A percentile compares a stretch with the other conserved stretches of the same genome.
These are phyloP conservation scores for Stegostoma tigrinum DNA, from an alignment of 2,113 vertebrate species.

Conservation along the genomic window DNA sequence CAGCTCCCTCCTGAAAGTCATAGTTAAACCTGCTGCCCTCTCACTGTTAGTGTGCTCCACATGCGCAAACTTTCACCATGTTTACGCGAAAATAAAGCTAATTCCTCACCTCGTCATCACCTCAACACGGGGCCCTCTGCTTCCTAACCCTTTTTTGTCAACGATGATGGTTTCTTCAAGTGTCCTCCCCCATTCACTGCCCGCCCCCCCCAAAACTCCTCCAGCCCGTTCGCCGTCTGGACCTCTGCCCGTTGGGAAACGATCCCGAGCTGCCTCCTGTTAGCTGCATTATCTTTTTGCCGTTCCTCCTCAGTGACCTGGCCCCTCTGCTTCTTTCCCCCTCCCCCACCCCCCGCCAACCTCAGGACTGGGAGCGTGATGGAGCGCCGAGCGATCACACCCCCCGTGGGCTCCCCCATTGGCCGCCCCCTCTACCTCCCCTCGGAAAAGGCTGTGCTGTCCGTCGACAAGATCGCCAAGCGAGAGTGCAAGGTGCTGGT, in stretches of 20 bases:
- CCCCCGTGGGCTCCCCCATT: slow-evolving; percentile 78
- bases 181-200: too few relatives aligned
- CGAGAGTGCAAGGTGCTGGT: slow-evolving; percentile 89
- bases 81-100: too few relatives aligned
- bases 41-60: too few relatives aligned
- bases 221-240: neutral
- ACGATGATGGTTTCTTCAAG: too few relatives aligned
- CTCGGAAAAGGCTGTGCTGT: slow-evolving; percentile 69
- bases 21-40: too few relatives aligned
- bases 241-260: neutral
- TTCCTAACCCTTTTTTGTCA: too few relatives aligned
- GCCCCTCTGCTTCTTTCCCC: neutral
- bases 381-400: slow-evolving; percentile 85
- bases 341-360: neutral
- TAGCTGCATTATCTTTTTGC: too few relatives aligned
- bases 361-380: slow-evolving; percentile 83
- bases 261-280: too few relatives aligned
- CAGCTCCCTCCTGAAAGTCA: too few relatives aligned
- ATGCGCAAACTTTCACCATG: too few relatives aligned
- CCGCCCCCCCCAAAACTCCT: neutral
- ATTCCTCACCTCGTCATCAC: too few relatives aligned
- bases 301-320: neutral
- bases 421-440: slow-evolving; percentile 81
- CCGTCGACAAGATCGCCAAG: slow-evolving; percentile 91
- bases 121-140: too few relatives aligned